Evolutionary conservation across 2,888 invertebrate genomes (phyloP), one percentile per base, ranked within the genome.

Genomic region (Phaonia tiefii): DNA sequence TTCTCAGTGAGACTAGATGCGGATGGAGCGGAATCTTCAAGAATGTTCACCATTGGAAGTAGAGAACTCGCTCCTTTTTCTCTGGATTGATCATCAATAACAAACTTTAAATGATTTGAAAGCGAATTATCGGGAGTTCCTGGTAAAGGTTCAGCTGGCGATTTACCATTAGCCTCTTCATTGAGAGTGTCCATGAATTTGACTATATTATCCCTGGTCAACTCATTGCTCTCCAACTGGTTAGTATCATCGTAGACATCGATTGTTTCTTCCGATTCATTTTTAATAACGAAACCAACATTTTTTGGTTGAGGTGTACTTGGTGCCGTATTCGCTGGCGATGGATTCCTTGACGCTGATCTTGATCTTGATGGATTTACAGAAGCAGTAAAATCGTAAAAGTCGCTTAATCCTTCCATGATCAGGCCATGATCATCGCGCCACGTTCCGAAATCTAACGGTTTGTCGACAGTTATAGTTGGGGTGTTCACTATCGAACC

Each of bases 371-470:
- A 89, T 0, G 89, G 90, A 79, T 91, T 90, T 0, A 87, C 84
- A 0, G 91, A 89, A 17, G 90, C 91, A 8, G 88, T 86, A 70
- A 90, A 90, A 54, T 90, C 90, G 25, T 90, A 90, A 49, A 90
- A 90, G 66, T 91, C 90, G 80, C 91, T 90, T 1, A 90, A 76
- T 0, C 90, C 90, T 82, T 90, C 88, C 86, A 89, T 85, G 0
- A 90, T 66, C 2, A 88, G 77, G 0, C 88, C 89, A 17, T 88
- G 81, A 37, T 86, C 79, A 84, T 90, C 90, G 0, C 88, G 85
- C 88, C 90, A 89, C 0, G 88, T 82, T 4, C 84, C 88, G n/a
- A 85, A 86, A 39, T 89, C 89, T 13, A 87, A 84, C 15, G 88
- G 83, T 20, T 74, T 79, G 2, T 86, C 85, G 7, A 90, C 66